Evolutionary conservation across 2,888 invertebrate species (phyloP), one percentile per base, ranked within the genome.

Genomic region (Smittia sp.): DNA sequence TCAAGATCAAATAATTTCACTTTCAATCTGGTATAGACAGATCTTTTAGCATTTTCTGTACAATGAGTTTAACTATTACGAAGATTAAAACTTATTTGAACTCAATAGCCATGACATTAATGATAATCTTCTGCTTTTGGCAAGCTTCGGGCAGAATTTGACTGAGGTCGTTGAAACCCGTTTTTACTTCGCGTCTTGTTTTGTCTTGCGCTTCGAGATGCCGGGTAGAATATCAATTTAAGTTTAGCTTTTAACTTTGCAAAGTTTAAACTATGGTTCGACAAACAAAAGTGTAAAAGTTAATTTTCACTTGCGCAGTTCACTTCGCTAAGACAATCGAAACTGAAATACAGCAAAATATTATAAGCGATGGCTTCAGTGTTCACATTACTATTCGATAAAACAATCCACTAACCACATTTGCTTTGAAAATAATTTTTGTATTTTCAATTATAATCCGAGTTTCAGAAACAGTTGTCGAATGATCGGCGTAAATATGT

Each of bases 1-100:
- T 66, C 66, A 66, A 66, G 66, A 66, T 66, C 66, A 66, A 66
- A 6, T 13, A 20, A 39, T 66, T 66, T 66, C 66, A 22, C 66
- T 63, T 63, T 63, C 63, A 63, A 27, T 63, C 58, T n/a, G 2
- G 52, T 18, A 2, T 24, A n/a, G 22, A 15, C 27, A 1, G 63
- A 27, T 24, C 13, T 63, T 25, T 13, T 25, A 13, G 22, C 22
- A 27, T 63, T 2, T 63, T 24, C 25, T 1, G 27, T 63, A n/a
- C 63, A 63, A 27, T 63, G 63, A 25, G 27, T 11, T 52, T 52
- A 11, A 9, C 6, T 38, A 11, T 6, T 38, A 38, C 7, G 38
- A 38, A 32, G 32, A 32, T 32, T 32, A 3, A 9, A 32, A 32
- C 9, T 32, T 32, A 32, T 32, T 32, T 32, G 4, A 3, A 15